Conservation (phyloP, 1,140 invertebrate genomes). For the Nephila pilipes region DNA sequence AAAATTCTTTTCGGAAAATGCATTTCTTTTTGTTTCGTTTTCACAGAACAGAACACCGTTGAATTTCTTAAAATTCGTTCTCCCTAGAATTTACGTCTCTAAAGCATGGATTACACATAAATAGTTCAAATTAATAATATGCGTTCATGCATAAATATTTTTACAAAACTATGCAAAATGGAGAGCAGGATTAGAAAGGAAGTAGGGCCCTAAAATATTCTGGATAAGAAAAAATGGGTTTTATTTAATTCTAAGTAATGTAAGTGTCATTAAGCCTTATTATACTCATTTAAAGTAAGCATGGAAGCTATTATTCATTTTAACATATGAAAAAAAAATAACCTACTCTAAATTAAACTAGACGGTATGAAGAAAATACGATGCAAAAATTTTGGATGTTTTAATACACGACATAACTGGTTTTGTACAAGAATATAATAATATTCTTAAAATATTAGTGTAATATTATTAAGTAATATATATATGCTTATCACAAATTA, state of each 20-base stretch:
- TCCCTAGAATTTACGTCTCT: neutral
- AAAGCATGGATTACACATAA: neutral
- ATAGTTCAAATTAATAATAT: conserved; percentile 19
- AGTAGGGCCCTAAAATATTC: neutral
- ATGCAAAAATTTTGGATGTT: neutral
- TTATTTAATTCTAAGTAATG: neutral
- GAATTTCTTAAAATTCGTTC: neutral
- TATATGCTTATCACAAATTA: too few species aligned
- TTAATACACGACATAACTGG: too few species aligned
- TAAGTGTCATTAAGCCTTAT: neutral
- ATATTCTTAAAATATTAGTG: too few species aligned
- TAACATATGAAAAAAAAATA: neutral
- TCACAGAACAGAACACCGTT: neutral
- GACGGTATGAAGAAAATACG: neutral
- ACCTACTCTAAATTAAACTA: neutral
- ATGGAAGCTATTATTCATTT: neutral
- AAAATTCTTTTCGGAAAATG: neutral
- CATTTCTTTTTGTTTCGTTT: neutral
- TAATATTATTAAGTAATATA: too few species aligned
- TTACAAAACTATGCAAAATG: neutral
- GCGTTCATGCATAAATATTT: neutral
- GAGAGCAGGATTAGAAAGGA: neutral
- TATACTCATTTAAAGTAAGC: neutral
- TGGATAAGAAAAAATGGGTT: neutral
- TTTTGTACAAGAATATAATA: too few species aligned